Conservation (phyloP, 2,113 vertebrate genomes). For the Protomyctophum bolini region DNA sequence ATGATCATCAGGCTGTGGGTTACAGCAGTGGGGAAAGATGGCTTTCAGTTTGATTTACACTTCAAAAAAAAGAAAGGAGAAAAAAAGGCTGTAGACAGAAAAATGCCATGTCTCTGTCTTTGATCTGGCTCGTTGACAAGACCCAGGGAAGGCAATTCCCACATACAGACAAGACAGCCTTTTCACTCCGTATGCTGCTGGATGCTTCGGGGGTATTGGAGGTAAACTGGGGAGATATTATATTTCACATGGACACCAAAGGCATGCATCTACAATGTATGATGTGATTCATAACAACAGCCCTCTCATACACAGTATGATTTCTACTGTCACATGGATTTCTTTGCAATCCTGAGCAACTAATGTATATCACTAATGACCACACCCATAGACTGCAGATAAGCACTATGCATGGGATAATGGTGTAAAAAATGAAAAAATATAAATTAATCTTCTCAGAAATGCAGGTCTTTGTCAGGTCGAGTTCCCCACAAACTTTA, state of each 20-base stretch:
- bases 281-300: neutral
- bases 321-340: neutral
- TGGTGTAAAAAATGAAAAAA: too few relatives aligned
- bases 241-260: neutral
- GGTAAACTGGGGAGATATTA: neutral
- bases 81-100: conserved; percentile 31
- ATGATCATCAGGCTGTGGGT: conserved; percentile 53
- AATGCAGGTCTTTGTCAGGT: too few relatives aligned
- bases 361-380: neutral
- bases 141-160: conserved; percentile 41
- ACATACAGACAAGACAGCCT: conserved; percentile 14
- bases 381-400: too few relatives aligned
- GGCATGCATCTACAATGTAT: neutral
- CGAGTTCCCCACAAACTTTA: too few relatives aligned
- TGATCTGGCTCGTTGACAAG: conserved; percentile 57
- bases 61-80: conserved; percentile 42
- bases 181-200: neutral
- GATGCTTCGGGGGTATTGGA: neutral
- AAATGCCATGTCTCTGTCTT: conserved; percentile 49
- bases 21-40: conserved; percentile 22
- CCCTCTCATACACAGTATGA: conserved; percentile 5
- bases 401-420: too few relatives aligned
- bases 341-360: neutral
- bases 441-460: too few relatives aligned
- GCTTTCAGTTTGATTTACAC: conserved; percentile 62